Evolutionary conservation across 2,888 invertebrate genomes (phyloP).

Genomic region (Aspidiotus destructor): DNA sequence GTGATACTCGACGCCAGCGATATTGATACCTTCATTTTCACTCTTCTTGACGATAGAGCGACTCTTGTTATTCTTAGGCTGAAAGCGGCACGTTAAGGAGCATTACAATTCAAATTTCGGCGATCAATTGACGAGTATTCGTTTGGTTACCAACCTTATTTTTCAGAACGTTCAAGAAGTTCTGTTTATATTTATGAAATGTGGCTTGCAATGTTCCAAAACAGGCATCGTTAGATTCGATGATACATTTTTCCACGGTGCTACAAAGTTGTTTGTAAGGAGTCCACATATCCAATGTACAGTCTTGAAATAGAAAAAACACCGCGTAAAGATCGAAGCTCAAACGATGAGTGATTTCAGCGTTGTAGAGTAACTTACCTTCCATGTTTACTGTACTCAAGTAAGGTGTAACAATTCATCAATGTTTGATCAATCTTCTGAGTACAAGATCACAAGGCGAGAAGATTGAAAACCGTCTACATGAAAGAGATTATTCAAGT

Average conservation of each 20-base stretch:
- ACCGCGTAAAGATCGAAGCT: no score
- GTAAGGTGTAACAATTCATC: no score
- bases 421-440: no score
- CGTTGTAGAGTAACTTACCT: no score
- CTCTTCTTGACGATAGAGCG: slow-evolving; percentile 73
- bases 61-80: slow-evolving; percentile 69
- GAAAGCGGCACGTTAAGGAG: slow-evolving; percentile 39
- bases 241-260: slow-evolving; percentile 28
- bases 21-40: slow-evolving; percentile 61
- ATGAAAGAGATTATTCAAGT: no score
- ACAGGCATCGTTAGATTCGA: slow-evolving; percentile 19
- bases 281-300: slow-evolving; percentile 27
- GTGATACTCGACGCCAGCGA: slow-evolving; percentile 55
- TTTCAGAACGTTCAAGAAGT: slow-evolving; percentile 71
- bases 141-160: slow-evolving; percentile 61
- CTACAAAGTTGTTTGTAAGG: slow-evolving; percentile 29
- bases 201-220: slow-evolving; percentile 22
- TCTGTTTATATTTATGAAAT: slow-evolving; percentile 51
- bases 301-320: slow-evolving; percentile 1
- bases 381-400: no score
- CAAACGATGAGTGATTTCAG: no score
- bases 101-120: slow-evolving; percentile 5
- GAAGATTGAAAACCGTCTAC: no score
- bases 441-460: no score
- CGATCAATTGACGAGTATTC: no score